Base-by-base conservation (phyloP, 2,888 invertebrate species). In the Diaprepes abbreviatus region DNA sequence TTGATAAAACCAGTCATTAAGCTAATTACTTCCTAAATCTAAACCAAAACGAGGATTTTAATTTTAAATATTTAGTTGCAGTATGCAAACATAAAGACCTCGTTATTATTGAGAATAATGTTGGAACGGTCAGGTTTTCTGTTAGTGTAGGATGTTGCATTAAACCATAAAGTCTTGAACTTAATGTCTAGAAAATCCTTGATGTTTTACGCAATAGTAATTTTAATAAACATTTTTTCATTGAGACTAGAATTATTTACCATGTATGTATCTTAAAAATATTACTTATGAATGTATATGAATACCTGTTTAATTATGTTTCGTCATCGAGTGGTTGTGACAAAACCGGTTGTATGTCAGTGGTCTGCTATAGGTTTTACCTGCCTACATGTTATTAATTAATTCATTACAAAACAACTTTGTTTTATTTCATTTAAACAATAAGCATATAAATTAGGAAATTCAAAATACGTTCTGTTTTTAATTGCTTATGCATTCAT, bases 261-360 rank as follows among this genome's bases (percentile, higher is more conserved):
- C 43, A 55, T 62, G 43, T 57, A 55, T 19, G 54, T 55, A 21
- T 54, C 33, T 28, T 55, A 67, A 59, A 54, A 63, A 35, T 55
- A 62, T 52, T 57, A 35, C 33, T 63, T 58, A 69, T 58, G 38
- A 58, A 69, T 64, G 64, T 59, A 28, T 38, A 63, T 57, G 64
- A 58, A 64, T 69, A 50, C 40, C 48, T 69, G 57, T 62, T 69
- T 64, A 69, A 68, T 68, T 63, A 50, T n/a, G 50, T 69, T 69
- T 69, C 69, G 59, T 57, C 65, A 65, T 64, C 31, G 16, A 63
- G 50, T 33, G 24, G 40, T 69, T 69, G 69, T 64, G 63, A 69
- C 64, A 63, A 57, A 69, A 69, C 69, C 69, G 69, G 69, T 69
- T 57, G 66, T 50, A 24, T 63, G 64, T 63, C 66, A 59, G 28